These are phyloP conservation scores for Guaruba guarouba DNA, from an alignment of 2,113 vertebrate genomes.

Conservation along the genomic window DNA sequence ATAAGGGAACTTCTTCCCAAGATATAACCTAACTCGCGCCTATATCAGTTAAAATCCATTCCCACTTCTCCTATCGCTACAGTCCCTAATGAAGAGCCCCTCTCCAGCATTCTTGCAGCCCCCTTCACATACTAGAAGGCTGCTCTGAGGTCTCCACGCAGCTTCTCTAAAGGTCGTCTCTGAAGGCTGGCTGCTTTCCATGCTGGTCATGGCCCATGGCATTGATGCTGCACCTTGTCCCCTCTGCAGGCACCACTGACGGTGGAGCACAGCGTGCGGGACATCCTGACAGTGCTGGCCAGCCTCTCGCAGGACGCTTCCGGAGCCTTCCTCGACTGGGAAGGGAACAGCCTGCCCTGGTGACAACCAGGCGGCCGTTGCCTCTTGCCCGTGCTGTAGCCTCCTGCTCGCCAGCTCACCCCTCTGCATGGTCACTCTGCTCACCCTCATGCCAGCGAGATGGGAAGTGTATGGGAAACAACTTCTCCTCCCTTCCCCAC, in stretches of 20 bases:
- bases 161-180: not conserved
- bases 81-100: not conserved
- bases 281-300: constrained; percentile 52
- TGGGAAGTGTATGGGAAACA: not conserved
- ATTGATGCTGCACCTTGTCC: not conserved
- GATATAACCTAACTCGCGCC: no score
- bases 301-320: constrained; percentile 42
- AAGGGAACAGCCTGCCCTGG: constrained; percentile 68
- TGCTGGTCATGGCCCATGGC: not conserved
- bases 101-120: not conserved
- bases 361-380: accelerated
- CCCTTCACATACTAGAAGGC: not conserved
- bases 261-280: constrained; percentile 26
- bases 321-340: constrained; percentile 59
- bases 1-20: no score
- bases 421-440: accelerated
- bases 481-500: not conserved
- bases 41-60: no score
- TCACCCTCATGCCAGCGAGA: not conserved
- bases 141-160: not conserved
- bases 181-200: not conserved
- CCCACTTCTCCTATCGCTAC: no score
- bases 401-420: accelerated
- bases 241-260: constrained; percentile 41
- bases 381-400: not conserved